These are phyloP conservation scores for Oscheius sp. DNA, from an alignment of 2,888 invertebrate genomes.

Conservation along the genomic window DNA sequence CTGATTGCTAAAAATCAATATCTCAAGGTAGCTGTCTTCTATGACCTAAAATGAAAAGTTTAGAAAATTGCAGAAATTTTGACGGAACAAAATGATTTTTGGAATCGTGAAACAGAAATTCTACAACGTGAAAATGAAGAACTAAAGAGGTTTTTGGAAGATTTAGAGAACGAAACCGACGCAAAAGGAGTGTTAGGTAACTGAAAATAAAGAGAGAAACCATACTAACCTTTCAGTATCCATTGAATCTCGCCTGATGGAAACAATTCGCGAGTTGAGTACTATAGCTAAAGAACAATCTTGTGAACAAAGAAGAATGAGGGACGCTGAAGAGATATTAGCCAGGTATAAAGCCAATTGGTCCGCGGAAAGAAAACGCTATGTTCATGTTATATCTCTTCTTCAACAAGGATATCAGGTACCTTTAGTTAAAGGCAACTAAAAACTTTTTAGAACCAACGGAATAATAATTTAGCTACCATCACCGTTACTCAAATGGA, in stretches of 20 bases:
- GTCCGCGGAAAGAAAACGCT: constrained; percentile 28
- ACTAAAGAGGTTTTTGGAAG: constrained; percentile 59
- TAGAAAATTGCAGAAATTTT: constrained; percentile 57
- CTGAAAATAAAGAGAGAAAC: background rate
- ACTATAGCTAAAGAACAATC: constrained; percentile 52
- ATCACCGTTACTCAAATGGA: constrained; percentile 28
- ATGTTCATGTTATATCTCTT: constrained; percentile 22
- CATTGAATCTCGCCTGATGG: constrained; percentile 61
- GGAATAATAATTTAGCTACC: constrained; percentile 11
- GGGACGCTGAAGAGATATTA: constrained; percentile 34
- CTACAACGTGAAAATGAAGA: constrained; percentile 56
- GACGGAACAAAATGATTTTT: constrained; percentile 56
- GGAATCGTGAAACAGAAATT: constrained; percentile 52
- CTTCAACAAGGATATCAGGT: constrained; percentile 26
- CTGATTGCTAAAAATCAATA: constrained; percentile 38
- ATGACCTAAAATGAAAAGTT: background rate
- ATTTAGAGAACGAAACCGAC: constrained; percentile 63
- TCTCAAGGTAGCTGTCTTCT: constrained; percentile 32
- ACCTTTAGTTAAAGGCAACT: background rate
- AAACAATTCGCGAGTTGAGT: constrained; percentile 60
- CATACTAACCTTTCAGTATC: constrained; percentile 45
- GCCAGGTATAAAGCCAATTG: constrained; percentile 12
- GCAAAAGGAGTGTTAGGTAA: constrained; percentile 58
- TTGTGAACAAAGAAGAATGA: constrained; percentile 37
- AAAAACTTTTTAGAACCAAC: constrained; percentile 9